Conservation (phyloP, 2,888 invertebrate species). For the Magallana nippona region DNA sequence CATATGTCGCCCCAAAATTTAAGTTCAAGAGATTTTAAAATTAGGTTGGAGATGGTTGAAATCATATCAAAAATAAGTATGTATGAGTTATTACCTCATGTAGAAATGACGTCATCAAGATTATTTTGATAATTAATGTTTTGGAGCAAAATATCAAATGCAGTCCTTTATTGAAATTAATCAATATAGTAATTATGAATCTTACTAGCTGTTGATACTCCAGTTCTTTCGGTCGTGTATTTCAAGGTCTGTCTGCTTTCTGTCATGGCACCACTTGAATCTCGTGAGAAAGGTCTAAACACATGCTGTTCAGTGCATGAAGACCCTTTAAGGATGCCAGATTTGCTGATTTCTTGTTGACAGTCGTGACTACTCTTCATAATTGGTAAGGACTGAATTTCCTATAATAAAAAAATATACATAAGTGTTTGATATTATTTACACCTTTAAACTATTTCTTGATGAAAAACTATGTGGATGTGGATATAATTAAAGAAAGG, state of each 20-base stretch:
- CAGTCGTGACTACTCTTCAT: slow-evolving; percentile 83
- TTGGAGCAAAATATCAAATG: too few species aligned
- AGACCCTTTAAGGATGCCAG: slow-evolving; percentile 85
- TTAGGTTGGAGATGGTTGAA: too few species aligned
- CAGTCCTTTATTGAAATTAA: background rate
- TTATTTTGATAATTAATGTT: too few species aligned
- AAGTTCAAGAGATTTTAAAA: too few species aligned
- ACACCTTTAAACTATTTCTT: too few species aligned
- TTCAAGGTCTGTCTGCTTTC: slow-evolving; percentile 77
- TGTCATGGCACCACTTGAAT: slow-evolving; percentile 80
- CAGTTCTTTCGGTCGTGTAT: slow-evolving; percentile 59
- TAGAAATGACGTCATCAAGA: too few species aligned
- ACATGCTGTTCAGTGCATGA: slow-evolving; percentile 86
- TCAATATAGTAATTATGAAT: background rate
- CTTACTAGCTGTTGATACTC: slow-evolving; percentile 53
- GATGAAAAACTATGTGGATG: too few species aligned
- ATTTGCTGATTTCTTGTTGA: slow-evolving; percentile 84
- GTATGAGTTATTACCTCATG: too few species aligned
- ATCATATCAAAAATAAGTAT: too few species aligned
- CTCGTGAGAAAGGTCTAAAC: slow-evolving; percentile 86
- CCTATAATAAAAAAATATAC: slow-evolving; percentile 52
- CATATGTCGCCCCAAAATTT: too few species aligned
- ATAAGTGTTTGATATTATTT: background rate
- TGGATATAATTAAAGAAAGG: background rate
- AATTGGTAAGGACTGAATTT: slow-evolving; percentile 78